These are phyloP conservation scores for Benitochromis conjunctus DNA, from an alignment of 2,113 vertebrate species.

Conservation along the genomic window DNA sequence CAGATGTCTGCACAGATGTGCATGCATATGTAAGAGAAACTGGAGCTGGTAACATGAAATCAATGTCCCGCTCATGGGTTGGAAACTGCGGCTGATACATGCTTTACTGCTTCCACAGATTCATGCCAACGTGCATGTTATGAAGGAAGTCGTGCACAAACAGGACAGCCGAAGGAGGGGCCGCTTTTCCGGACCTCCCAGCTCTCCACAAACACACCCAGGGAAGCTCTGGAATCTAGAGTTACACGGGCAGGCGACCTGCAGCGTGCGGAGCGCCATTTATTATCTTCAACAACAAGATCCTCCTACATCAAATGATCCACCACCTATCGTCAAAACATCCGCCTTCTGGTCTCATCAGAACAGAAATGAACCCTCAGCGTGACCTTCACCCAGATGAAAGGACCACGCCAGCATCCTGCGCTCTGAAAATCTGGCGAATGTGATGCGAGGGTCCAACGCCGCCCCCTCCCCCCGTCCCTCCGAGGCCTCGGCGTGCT, in stretches of 20 bases:
- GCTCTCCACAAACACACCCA: neutral
- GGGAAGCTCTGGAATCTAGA: neutral
- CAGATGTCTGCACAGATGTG: conserved; percentile 18
- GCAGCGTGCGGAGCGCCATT: neutral
- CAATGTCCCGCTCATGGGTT: neutral
- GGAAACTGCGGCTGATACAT: neutral
- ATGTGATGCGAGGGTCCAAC: neutral
- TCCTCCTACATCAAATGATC: neutral
- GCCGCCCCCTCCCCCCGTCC: neutral
- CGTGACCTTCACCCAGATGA: neutral
- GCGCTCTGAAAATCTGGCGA: neutral
- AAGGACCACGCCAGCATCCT: neutral
- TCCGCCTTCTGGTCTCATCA: neutral
- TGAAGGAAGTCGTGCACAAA: neutral
- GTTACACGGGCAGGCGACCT: neutral
- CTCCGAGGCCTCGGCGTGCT: neutral
- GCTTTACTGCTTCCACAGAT: neutral
- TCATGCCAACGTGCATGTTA: accelerated
- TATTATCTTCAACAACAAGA: conserved; percentile 48
- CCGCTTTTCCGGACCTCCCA: neutral
- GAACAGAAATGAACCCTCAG: neutral
- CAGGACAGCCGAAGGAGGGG: neutral
- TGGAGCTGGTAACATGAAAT: neutral
- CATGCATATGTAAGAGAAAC: neutral
- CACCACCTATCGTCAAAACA: neutral